Conservation (phyloP, 1,140 invertebrate species). For the Diorhabda sublineata region DNA sequence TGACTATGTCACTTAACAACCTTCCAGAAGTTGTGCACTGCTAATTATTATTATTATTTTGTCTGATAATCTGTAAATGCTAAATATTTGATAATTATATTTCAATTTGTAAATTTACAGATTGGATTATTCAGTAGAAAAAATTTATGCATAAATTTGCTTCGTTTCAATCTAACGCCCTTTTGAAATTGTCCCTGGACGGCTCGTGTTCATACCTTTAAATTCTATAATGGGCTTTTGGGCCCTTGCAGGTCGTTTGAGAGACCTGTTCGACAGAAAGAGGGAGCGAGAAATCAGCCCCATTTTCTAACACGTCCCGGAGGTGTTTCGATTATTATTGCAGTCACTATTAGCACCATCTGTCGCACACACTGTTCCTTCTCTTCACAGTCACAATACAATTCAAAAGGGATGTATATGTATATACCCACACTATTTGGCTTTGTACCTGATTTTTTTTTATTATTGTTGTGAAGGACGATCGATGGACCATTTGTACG, state of each 20-base stretch:
- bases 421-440: neutral
- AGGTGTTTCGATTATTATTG: conserved; percentile 31
- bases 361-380: conserved; percentile 21
- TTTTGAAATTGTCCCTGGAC: neutral
- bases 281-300: conserved; percentile 7
- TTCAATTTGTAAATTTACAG: too few relatives aligned
- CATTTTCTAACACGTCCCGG: conserved; percentile 28
- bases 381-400: neutral
- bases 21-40: too few relatives aligned
- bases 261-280: conserved; percentile 15
- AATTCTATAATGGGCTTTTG: conserved; percentile 3
- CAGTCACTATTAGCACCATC: conserved; percentile 29
- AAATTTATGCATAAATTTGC: too few relatives aligned
- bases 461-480: neutral
- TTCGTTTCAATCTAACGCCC: too few relatives aligned
- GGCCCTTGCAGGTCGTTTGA: conserved; percentile 18
- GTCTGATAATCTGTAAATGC: too few relatives aligned
- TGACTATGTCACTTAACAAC: too few relatives aligned
- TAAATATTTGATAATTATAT: too few relatives aligned
- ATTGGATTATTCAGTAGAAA: too few relatives aligned
- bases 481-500: neutral
- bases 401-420: neutral
- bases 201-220: conserved; percentile 9
- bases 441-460: conserved; percentile 1
- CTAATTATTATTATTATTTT: too few relatives aligned